Percentiles rank a stretch among this genome's conserved stretches.
These are phyloP conservation scores for Cyprinella venusta DNA, from an alignment of 2,797 vertebrate species.

Conservation along the genomic window DNA sequence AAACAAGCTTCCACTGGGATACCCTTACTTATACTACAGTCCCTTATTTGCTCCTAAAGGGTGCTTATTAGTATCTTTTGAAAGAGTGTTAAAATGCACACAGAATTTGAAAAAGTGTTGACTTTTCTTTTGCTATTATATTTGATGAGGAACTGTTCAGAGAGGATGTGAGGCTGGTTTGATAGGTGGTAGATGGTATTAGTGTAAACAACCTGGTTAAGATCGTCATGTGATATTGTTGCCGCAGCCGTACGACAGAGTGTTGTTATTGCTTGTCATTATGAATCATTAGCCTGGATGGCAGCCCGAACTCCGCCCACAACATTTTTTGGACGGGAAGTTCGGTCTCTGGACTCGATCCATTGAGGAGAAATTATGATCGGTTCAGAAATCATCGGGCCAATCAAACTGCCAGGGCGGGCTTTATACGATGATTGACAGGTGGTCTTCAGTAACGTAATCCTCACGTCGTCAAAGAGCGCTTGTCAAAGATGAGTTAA, in stretches of 20 bases:
- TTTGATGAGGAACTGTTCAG: neutral
- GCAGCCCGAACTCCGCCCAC: too few relatives aligned
- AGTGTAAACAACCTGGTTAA: slow-evolving; percentile 35
- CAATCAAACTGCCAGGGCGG: too few relatives aligned
- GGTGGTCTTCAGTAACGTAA: too few relatives aligned
- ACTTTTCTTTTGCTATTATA: neutral
- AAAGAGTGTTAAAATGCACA: neutral
- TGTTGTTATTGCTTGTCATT: slow-evolving; percentile 34
- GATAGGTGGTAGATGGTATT: neutral
- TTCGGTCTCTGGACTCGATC: too few relatives aligned
- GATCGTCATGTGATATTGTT: slow-evolving; percentile 19
- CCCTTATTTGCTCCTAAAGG: neutral
- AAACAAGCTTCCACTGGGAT: neutral
- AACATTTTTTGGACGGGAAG: too few relatives aligned
- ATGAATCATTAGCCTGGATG: too few relatives aligned
- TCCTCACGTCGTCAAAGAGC: too few relatives aligned
- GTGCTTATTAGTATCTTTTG: neutral
- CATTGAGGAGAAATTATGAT: too few relatives aligned
- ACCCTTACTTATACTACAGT: neutral
- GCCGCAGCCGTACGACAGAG: neutral
- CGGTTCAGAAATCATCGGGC: too few relatives aligned
- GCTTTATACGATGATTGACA: too few relatives aligned
- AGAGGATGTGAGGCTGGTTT: slow-evolving; percentile 29
- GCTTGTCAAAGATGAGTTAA: too few relatives aligned
- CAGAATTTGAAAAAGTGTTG: neutral